A percentile compares a stretch with the other conserved stretches of the same genome.
Evolutionary conservation across 2,888 invertebrate genomes (phyloP).

Genomic region (Branchipolynoe longqiensis): DNA sequence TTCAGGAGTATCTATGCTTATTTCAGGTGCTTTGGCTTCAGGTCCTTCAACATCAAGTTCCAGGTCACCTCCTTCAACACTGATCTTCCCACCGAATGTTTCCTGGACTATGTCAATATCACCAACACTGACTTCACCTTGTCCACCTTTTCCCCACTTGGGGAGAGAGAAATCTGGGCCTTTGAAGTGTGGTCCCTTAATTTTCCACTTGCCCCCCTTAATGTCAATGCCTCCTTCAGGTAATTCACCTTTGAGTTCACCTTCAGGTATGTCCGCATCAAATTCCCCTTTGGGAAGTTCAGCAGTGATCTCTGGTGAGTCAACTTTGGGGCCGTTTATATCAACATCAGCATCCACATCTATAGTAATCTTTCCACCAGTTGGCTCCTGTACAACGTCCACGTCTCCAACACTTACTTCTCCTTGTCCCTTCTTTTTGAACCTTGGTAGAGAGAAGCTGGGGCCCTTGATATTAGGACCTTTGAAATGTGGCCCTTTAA

Average conservation of each 20-base stretch:
- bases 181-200: constrained; percentile 27
- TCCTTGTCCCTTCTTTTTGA: background rate
- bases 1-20: background rate
- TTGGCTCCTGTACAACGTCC: constrained; percentile 3
- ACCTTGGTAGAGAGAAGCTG: constrained; percentile 35
- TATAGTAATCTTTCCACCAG: background rate
- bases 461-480: constrained; percentile 16
- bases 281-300: constrained; percentile 15
- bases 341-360: constrained; percentile 14
- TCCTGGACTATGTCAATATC: constrained; percentile 36
- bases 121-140: constrained; percentile 39
- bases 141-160: constrained; percentile 2
- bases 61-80: background rate
- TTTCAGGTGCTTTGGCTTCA: background rate
- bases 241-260: constrained; percentile 3
- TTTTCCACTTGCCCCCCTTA: constrained; percentile 35
- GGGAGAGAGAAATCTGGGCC: constrained; percentile 44
- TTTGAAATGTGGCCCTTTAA: constrained; percentile 21
- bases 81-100: constrained; percentile 13
- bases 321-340: constrained; percentile 3
- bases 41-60: constrained; percentile 1
- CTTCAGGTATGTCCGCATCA: constrained; percentile 15
- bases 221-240: background rate
- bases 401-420: constrained; percentile 30
- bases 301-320: background rate